Conservation (phyloP, 2,797 vertebrate species). For the Chelonia mydas region DNA sequence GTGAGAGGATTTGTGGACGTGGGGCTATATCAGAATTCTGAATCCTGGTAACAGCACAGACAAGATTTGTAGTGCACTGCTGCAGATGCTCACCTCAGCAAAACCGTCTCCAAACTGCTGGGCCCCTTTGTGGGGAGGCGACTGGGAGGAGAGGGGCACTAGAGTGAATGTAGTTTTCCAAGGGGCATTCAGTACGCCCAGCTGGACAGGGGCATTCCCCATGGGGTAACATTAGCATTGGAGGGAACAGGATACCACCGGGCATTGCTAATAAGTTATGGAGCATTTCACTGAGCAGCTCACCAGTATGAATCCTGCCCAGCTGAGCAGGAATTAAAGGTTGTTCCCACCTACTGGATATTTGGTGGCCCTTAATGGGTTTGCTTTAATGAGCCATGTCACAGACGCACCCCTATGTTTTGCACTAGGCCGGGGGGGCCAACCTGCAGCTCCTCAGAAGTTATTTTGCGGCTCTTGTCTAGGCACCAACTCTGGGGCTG, state of each 20-base stretch:
- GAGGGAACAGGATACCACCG: not conserved
- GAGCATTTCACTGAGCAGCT: not conserved
- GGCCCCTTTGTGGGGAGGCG: not conserved
- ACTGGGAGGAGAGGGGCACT: not conserved
- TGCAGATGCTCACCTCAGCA: not conserved
- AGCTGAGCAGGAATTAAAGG: not conserved
- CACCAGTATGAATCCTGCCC: not conserved
- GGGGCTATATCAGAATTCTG: not conserved
- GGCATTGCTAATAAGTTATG: not conserved
- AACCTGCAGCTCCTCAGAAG: too few relatives aligned
- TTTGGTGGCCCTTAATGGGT: not conserved
- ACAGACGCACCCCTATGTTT: not conserved
- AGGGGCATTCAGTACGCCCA: not conserved
- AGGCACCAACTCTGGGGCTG: too few relatives aligned
- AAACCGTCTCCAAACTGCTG: not conserved
- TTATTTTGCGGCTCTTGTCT: too few relatives aligned
- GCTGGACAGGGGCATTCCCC: too few relatives aligned
- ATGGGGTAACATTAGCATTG: not conserved
- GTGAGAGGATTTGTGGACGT: not conserved
- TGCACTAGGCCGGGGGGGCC: too few relatives aligned
- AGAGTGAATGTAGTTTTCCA: not conserved
- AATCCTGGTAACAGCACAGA: not conserved
- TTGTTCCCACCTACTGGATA: not conserved
- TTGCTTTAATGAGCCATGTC: not conserved
- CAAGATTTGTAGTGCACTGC: not conserved